Percentiles rank a stretch among this genome's conserved stretches.
phyloP scores from a whole-genome alignment of 2,113 vertebrate species.

The Microcebus tavaratra region DNA sequence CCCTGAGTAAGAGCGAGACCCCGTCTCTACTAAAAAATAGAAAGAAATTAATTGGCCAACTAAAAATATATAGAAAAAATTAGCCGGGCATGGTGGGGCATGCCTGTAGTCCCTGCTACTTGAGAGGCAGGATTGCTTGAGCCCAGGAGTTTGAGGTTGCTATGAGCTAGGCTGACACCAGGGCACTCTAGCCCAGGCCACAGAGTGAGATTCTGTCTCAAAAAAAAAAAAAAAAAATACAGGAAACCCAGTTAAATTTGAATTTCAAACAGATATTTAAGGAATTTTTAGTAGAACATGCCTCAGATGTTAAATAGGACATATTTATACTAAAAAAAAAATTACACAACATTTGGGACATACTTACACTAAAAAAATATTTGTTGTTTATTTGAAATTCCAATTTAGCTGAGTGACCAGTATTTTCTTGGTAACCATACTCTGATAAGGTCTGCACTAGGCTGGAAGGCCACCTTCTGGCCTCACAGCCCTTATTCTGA shows the following conservation, averaged over 20 bases:
- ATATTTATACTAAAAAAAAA: not conserved
- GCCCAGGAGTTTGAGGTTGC: no score
- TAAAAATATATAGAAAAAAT: no score
- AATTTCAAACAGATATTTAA: not conserved
- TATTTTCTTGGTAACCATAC: not conserved
- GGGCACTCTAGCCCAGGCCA: no score
- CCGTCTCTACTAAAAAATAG: no score
- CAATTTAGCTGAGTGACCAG: not conserved
- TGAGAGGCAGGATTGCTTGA: no score
- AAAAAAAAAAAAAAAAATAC: not conserved
- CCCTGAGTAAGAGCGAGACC: no score
- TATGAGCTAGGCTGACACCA: no score
- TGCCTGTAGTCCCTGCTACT: no score
- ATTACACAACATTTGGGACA: not conserved
- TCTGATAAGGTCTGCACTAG: not conserved
- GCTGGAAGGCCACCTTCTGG: not conserved
- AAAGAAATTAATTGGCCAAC: no score
- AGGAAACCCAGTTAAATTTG: not conserved
- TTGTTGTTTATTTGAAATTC: not conserved
- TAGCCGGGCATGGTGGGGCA: no score
- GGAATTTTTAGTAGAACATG: not conserved
- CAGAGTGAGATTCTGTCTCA: no score
- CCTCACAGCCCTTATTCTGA: not conserved
- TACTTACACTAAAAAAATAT: not conserved
- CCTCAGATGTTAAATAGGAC: not conserved